Evolutionary conservation across 2,888 invertebrate species (phyloP).

Genomic region (Trachelus iudaicus): DNA sequence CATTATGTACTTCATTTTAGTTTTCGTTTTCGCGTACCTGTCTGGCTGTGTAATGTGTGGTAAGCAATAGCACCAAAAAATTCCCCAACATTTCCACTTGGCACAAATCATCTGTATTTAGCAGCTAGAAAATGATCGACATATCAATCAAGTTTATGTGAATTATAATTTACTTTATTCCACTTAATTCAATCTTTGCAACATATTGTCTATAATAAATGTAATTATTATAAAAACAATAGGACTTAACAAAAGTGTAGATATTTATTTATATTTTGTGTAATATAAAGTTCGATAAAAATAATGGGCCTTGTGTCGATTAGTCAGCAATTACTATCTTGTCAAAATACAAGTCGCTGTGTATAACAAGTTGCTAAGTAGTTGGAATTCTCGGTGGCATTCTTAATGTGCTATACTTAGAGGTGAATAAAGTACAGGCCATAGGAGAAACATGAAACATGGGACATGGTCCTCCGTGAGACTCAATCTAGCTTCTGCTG

Average conservation of each 20-base stretch:
- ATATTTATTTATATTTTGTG: slow-evolving; percentile 44
- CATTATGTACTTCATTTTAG: slow-evolving; percentile 54
- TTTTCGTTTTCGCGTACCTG: slow-evolving; percentile 31
- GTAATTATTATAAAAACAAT: slow-evolving; percentile 50
- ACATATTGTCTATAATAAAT: slow-evolving; percentile 43
- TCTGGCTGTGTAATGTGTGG: slow-evolving; percentile 65
- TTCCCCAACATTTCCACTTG: slow-evolving; percentile 37
- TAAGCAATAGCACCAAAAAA: slow-evolving; percentile 63
- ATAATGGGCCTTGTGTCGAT: slow-evolving; percentile 16
- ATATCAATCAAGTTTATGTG: slow-evolving; percentile 18
- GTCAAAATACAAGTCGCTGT: neutral
- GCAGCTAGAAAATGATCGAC: neutral
- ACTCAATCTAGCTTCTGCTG: neutral
- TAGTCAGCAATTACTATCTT: neutral
- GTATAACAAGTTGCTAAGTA: neutral
- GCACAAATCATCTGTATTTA: slow-evolving; percentile 31
- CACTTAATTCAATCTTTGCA: slow-evolving; percentile 40
- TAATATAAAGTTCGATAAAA: slow-evolving; percentile 26
- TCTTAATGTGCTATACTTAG: neutral
- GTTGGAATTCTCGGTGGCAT: neutral
- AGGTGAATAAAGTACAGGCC: neutral
- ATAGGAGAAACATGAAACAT: neutral
- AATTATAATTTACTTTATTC: slow-evolving; percentile 23
- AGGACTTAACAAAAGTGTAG: slow-evolving; percentile 52
- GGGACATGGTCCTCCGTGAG: neutral